These are phyloP conservation scores for Platynereis dumerilii DNA, from an alignment of 2,888 invertebrate species.

Conservation along the genomic window DNA sequence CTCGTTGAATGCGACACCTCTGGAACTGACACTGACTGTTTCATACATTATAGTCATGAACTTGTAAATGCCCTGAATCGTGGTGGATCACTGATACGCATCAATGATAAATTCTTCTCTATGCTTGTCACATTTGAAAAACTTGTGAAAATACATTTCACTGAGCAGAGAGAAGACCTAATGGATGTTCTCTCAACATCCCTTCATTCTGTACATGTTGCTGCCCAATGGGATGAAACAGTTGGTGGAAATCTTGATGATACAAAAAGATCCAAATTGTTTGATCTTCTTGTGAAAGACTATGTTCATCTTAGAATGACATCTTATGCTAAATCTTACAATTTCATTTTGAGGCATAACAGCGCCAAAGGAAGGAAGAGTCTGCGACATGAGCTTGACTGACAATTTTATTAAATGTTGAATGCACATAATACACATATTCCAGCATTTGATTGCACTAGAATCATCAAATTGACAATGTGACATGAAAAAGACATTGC, in stretches of 20 bases:
- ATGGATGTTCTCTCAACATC: not conserved
- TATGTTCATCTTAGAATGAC: not conserved
- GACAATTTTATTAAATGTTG: no score
- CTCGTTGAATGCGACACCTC: not conserved
- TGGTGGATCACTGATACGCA: not conserved
- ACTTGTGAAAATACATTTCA: not conserved
- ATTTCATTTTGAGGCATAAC: no score
- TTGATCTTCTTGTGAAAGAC: slow-evolving; percentile 1
- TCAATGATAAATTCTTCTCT: not conserved
- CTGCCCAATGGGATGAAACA: not conserved
- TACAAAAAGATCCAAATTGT: not conserved
- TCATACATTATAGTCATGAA: not conserved
- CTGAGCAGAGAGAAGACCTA: not conserved
- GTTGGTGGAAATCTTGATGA: not conserved
- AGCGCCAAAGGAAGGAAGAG: no score
- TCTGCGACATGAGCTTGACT: no score
- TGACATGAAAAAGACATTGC: no score
- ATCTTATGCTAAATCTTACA: slow-evolving; percentile 1
- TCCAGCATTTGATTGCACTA: no score
- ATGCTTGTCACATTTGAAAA: not conserved
- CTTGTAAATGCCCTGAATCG: not conserved
- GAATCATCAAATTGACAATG: no score
- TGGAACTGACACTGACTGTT: not conserved
- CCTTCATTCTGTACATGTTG: not conserved
- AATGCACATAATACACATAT: no score